These are phyloP conservation scores for Proisotoma minuta DNA, from an alignment of 2,888 invertebrate species.

Conservation along the genomic window DNA sequence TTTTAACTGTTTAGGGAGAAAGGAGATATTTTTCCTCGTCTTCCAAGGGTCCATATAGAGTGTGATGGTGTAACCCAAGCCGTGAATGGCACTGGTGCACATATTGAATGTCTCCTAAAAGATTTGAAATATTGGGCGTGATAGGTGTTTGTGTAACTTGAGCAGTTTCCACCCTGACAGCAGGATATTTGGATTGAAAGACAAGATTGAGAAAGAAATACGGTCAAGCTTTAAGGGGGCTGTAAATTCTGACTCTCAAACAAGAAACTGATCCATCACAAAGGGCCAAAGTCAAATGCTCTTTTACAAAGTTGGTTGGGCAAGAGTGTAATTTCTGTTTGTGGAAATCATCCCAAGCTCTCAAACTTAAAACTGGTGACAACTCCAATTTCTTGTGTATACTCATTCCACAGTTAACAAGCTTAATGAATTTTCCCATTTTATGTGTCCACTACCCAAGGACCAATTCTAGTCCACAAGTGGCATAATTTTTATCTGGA, in stretches of 20 bases:
- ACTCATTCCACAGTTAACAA: no score
- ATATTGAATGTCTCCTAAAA: slow-evolving; percentile 14
- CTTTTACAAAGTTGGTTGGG: no score
- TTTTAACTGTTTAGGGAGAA: neutral
- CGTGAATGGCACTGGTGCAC: neutral
- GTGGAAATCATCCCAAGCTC: neutral
- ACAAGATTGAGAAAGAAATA: slow-evolving; percentile 15
- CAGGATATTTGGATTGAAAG: slow-evolving; percentile 19
- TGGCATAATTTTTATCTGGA: no score
- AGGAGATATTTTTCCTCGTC: no score
- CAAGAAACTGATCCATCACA: no score
- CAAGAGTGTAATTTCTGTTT: neutral
- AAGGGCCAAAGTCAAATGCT: no score
- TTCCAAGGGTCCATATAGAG: no score
- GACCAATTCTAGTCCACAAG: no score
- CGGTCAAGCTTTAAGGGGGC: no score
- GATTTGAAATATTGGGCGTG: slow-evolving; percentile 21
- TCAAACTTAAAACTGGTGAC: neutral
- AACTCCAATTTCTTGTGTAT: neutral
- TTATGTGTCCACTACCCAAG: no score
- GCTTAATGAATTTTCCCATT: no score
- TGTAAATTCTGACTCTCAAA: no score
- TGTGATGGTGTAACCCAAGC: neutral
- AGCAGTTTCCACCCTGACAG: slow-evolving; percentile 23
- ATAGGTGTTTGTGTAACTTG: slow-evolving; percentile 19